A percentile compares a stretch with the other conserved stretches of the same genome.
These are phyloP conservation scores for Vanessa atalanta DNA, from an alignment of 1,140 invertebrate genomes.

Conservation along the genomic window DNA sequence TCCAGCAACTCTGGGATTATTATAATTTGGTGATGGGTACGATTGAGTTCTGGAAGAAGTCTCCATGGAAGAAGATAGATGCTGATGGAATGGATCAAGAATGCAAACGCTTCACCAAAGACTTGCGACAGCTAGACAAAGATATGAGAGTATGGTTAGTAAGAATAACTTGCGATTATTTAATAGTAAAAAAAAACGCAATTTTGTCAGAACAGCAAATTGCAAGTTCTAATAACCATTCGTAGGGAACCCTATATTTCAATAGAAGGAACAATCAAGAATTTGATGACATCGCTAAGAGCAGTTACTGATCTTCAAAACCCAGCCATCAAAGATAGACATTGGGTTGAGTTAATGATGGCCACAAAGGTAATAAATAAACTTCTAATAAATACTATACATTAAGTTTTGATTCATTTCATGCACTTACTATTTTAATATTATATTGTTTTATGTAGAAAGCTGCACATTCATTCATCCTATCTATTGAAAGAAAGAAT, in stretches of 20 bases:
- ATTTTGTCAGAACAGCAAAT: neutral
- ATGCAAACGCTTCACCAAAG: constrained; percentile 94
- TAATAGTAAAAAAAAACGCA: neutral
- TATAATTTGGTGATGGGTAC: constrained; percentile 89
- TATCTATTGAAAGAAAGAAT: constrained; percentile 49
- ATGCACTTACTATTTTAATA: constrained; percentile 6
- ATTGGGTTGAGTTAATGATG: constrained; percentile 96
- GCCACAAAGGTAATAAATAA: constrained; percentile 87
- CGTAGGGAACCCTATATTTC: constrained; percentile 80
- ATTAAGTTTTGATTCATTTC: neutral
- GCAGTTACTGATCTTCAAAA: constrained; percentile 97
- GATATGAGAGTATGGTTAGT: constrained; percentile 90
- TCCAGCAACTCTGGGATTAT: constrained; percentile 93
- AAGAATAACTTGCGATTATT: neutral
- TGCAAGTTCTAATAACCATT: neutral
- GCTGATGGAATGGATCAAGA: constrained; percentile 97
- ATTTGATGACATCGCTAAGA: constrained; percentile 92
- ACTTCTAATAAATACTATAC: constrained; percentile 22
- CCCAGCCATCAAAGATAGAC: constrained; percentile 94
- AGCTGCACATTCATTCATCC: constrained; percentile 51
- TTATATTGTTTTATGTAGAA: constrained; percentile 56
- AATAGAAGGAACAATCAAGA: constrained; percentile 89
- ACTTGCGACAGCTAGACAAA: constrained; percentile 92
- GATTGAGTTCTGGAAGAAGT: constrained; percentile 95
- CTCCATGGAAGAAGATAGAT: constrained; percentile 95